Conservation (phyloP, 2,113 vertebrate species). For the Embiotoca jacksoni region DNA sequence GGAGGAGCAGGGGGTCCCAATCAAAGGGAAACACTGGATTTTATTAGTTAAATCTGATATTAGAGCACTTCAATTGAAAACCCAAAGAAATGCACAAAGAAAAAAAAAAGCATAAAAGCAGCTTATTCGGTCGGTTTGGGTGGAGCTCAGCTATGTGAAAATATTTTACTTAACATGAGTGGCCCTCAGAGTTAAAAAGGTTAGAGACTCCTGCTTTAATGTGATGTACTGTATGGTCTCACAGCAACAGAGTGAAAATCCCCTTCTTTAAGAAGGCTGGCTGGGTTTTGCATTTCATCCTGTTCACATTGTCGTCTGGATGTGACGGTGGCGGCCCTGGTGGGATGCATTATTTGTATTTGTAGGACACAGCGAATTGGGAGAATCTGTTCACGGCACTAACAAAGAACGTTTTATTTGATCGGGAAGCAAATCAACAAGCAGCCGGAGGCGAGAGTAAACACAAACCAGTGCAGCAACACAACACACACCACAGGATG, state of each 20-base stretch:
- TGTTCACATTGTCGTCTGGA: neutral
- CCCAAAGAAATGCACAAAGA: too few species aligned
- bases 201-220: too few species aligned
- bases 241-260: neutral
- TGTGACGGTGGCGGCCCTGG: conserved; percentile 23
- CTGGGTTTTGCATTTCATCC: conserved; percentile 11
- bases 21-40: too few species aligned
- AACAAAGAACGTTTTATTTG: conserved; percentile 9
- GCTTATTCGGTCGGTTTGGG: too few species aligned
- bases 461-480: neutral
- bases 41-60: too few species aligned
- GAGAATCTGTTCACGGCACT: conserved; percentile 33
- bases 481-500: conserved; percentile 25
- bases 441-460: conserved; percentile 15
- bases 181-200: too few species aligned
- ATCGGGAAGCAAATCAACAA: conserved; percentile 2
- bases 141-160: too few species aligned
- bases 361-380: conserved; percentile 24
- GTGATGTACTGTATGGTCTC: too few species aligned
- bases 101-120: too few species aligned
- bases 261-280: conserved; percentile 11
- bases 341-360: conserved; percentile 42
- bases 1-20: too few species aligned
- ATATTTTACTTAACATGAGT: too few species aligned
- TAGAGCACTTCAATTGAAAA: too few species aligned